Base-by-base conservation (phyloP, 2,888 invertebrate species). In the Idaea dimidiata region DNA sequence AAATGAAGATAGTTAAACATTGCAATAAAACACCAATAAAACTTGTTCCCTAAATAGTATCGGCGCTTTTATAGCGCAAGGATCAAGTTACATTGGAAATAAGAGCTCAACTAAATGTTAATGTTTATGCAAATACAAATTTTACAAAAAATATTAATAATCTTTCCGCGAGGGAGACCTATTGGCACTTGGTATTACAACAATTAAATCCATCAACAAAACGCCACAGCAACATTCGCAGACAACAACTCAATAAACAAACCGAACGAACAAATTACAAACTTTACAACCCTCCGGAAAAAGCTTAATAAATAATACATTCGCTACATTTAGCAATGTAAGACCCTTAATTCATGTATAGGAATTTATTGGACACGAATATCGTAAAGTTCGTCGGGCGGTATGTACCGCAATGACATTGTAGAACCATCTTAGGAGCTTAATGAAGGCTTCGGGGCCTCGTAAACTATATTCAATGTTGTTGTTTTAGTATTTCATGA, bases 291-390 rank as follows among this genome's bases (percentile, higher is more conserved):
- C 43, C 43, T 43, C 43, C 43, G 43, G 43, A 43, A 43, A 43
- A 43, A 43, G 43, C 43, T 43, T 43, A n/a, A 43, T 43, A 43
- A 43, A 43, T 43, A 43, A 43, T 14, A 43, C 43, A 43, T 43
- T 43, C 43, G 43, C 43, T 43, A 43, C 43, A 43, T 43, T 43
- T 43, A 43, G 43, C 43, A 43, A 43, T 43, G 43, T 43, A 43
- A 43, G 43, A 14, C 14, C 43, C 14, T 8, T 43, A 43, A 43
- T 43, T 43, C 43, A 43, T 43, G 43, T 1, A 14, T 14, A 14
- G 43, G 43, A 43, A 43, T 43, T 43, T 43, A 43, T 43, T 43
- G 43, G 43, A 43, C 43, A 43, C 43, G 43, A 43, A 43, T 43
- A 43, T 43, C 43, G 43, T 43, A 43, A 43, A 43, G 43, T 43